Evolutionary conservation across 2,113 vertebrate species (phyloP), one percentile per base, ranked within the genome.

Genomic region (Chaetops frenatus): DNA sequence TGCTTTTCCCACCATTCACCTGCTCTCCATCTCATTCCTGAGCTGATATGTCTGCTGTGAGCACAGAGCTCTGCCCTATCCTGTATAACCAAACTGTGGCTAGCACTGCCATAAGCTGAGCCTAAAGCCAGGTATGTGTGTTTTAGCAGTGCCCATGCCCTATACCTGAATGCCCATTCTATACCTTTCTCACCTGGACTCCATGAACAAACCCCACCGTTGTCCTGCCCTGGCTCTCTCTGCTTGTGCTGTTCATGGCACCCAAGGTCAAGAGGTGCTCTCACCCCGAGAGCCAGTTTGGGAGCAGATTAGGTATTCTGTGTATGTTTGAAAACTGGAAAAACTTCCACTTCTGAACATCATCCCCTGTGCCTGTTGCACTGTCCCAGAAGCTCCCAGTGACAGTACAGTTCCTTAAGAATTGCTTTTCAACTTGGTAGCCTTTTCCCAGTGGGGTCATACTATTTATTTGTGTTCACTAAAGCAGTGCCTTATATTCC

Each of bases 81-180:
- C 12, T 7, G 0, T 23, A 12, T 6, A 5, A 70, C 47, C 23
- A 53, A 80, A 45, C 12, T 3, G 0, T 36, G 13, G 5, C 10
- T 33, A 11, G 31, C 7, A 14, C 24, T 51, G 36, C 36, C 51
- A 14, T 36, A 50, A 70, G 28, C 60, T 17, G 23, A 81, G 33
- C 51, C 51, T 38, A 81, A 84, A 94, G 10, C 28, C 64, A 24
- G 13, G 18, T 23, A 1, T 2, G 2, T 61, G 16, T n/a, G 12
- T 58, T 80, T 77, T 24, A 73, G 50, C 28, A 61, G n/a, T 35
- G 38, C 13, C 67, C 35, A 12, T 16, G 24, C 18, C 17, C 25
- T 35, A 6, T 35, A 22, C 21, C 27, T 53, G 40, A 20, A 38
- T 40, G 36, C 25, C 54, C 44, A 35, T 23, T 40, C 20, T 12